Percentiles rank a stretch among this genome's conserved stretches.
phyloP scores from a whole-genome alignment of 2,888 invertebrate species.

The Dasysyrphus albostriatus region DNA sequence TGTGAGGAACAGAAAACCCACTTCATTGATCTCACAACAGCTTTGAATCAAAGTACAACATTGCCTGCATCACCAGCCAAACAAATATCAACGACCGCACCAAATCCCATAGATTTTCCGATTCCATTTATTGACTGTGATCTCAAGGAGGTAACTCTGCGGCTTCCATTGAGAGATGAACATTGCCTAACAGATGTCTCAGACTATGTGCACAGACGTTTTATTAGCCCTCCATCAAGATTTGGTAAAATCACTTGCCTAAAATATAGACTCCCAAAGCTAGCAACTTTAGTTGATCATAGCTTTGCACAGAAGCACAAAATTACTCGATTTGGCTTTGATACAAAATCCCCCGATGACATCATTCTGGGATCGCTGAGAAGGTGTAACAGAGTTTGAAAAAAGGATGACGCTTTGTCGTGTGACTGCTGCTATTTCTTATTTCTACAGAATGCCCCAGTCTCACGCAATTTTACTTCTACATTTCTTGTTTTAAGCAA shows the following conservation, averaged over 20 bases:
- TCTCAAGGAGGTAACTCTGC: constrained; percentile 55
- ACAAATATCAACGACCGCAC: not conserved
- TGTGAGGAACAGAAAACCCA: constrained; percentile 29
- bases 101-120: constrained; percentile 71
- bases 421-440: no score
- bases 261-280: constrained; percentile 67
- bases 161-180: constrained; percentile 71
- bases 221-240: constrained; percentile 73
- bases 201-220: constrained; percentile 39
- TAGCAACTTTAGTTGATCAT: constrained; percentile 70
- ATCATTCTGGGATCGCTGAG: constrained; percentile 78
- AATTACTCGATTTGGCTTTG: constrained; percentile 79
- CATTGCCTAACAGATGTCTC: constrained; percentile 76
- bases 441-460: not conserved
- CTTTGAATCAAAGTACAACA: constrained; percentile 77
- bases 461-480: not conserved
- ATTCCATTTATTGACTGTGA: constrained; percentile 79
- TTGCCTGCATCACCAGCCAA: constrained; percentile 27
- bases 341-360: constrained; percentile 82
- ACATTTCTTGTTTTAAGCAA: constrained; percentile 31
- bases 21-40: constrained; percentile 80
- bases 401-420: not conserved
- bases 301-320: constrained; percentile 76
- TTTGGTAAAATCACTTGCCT: constrained; percentile 77
- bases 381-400: constrained; percentile 76